Evolutionary conservation across 2,888 invertebrate species (phyloP), one percentile per base, ranked within the genome.

Genomic region (Ectemnius continuus): DNA sequence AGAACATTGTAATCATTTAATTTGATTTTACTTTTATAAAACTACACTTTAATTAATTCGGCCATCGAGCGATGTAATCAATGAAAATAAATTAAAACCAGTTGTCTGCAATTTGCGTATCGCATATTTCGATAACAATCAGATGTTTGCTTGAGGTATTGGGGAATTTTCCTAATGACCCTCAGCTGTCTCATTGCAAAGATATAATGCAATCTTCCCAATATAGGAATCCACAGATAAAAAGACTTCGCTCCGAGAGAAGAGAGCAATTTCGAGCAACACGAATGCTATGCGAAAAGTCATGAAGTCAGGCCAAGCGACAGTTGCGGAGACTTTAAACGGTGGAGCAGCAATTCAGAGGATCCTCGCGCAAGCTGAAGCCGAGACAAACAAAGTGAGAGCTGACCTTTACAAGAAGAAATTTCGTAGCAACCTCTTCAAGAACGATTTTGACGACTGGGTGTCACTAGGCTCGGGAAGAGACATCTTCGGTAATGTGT

Each of bases 281-380:
- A 36, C 36, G 13, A 28, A 18, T n/a, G 56, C 47, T 4, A 61
- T 23, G 3, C 20, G 23, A 2, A 65, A 73, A 4, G 26, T 46
- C 8, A 45, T 70, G 13, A 66, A 36, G 36, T 58, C 61, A 6
- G 46, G 48, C 8, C 47, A 73, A 47, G 71, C 64, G 36, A 56
- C 60, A 6, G n/a, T 70, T 5, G 56, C 47, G 13, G 63, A 62
- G 23, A 16, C 26, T 23, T 28, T 67, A 23, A 70, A 70, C 13
- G 23, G 58, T 36, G 58, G 20, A 6, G 23, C 67, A 4, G 52
- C 61, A 16, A 63, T 65, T n/a, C 11, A 36, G 14, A 66, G 52
- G 59, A 74, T 67, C 16, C 16, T 63, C 1, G 62, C 20, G n/a
- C 11, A 14, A 18, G 20, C 67, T 13, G 60, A 63, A 46, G 56